Evolutionary conservation across 2,797 vertebrate genomes (phyloP).

Genomic region (Dicrostonyx torquatus): DNA sequence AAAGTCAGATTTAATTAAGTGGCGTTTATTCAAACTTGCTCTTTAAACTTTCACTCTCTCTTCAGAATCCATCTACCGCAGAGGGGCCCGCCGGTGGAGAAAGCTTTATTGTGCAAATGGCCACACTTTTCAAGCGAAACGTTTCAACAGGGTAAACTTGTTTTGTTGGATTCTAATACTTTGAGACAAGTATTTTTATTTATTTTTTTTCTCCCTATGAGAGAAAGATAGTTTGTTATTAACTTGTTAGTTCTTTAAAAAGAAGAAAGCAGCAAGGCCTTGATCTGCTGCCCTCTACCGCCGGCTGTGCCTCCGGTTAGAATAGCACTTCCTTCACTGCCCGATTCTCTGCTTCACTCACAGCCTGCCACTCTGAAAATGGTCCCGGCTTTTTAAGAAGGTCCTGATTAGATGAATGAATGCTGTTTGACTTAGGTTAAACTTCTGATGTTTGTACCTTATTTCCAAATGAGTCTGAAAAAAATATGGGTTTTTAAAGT

Average conservation of each 20-base stretch:
- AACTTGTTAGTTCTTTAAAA: constrained; percentile 20
- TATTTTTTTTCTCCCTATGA: constrained; percentile 46
- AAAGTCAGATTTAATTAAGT: constrained; percentile 49
- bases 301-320: background rate
- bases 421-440: background rate
- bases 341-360: background rate
- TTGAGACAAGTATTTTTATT: background rate
- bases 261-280: background rate
- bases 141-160: constrained; percentile 95
- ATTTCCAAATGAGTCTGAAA: background rate
- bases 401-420: background rate
- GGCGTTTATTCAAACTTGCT: constrained; percentile 63
- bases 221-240: constrained; percentile 44
- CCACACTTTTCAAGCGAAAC: constrained; percentile 98
- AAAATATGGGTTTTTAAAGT: background rate
- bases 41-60: constrained; percentile 60
- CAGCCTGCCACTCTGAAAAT: background rate
- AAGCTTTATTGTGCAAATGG: constrained; percentile 98
- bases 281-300: background rate
- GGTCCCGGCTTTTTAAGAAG: background rate
- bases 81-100: constrained; percentile 98
- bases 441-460: background rate
- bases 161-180: constrained; percentile 69
- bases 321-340: background rate
- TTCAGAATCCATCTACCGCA: constrained; percentile 97